phyloP scores from a whole-genome alignment of 2,888 invertebrate species.

The Drosophila phalerata region DNA sequence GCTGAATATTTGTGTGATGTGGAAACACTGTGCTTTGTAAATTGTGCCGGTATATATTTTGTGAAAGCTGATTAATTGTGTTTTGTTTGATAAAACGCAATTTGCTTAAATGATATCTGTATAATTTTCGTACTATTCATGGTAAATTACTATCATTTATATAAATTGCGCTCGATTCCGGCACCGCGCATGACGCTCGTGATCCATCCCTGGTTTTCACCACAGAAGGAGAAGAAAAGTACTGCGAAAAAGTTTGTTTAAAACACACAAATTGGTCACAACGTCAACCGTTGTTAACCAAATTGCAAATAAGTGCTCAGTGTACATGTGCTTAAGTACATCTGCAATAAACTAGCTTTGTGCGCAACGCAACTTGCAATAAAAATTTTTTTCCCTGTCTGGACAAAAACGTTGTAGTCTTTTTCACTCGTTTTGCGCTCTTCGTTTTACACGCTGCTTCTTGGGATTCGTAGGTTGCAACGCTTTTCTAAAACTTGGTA shows the following conservation, averaged over 20 bases:
- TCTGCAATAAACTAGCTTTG: conserved; percentile 27
- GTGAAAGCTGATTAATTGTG: neutral
- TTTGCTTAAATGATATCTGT: neutral
- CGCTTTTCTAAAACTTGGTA: conserved; percentile 69
- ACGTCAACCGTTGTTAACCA: conserved; percentile 61
- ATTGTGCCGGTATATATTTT: conserved; percentile 51
- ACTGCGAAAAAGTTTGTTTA: conserved; percentile 69
- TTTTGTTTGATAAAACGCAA: conserved; percentile 11
- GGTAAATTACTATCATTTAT: conserved; percentile 22
- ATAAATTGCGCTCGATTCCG: conserved; percentile 41
- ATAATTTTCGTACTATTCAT: neutral
- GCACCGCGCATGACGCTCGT: conserved; percentile 65
- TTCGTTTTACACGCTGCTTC: conserved; percentile 73
- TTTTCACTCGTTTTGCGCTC: conserved; percentile 78
- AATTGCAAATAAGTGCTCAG: conserved; percentile 41
- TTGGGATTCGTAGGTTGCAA: conserved; percentile 55
- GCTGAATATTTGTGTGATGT: conserved; percentile 39
- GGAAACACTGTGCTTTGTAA: conserved; percentile 49
- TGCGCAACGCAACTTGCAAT: conserved; percentile 32
- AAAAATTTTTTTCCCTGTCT: conserved; percentile 47
- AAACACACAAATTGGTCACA: conserved; percentile 66
- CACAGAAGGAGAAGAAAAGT: conserved; percentile 69
- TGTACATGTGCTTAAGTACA: conserved; percentile 42
- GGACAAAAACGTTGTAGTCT: conserved; percentile 66
- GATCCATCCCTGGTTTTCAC: conserved; percentile 61